Conservation (phyloP, 2,113 vertebrate genomes). For the Cairina moschata region DNA sequence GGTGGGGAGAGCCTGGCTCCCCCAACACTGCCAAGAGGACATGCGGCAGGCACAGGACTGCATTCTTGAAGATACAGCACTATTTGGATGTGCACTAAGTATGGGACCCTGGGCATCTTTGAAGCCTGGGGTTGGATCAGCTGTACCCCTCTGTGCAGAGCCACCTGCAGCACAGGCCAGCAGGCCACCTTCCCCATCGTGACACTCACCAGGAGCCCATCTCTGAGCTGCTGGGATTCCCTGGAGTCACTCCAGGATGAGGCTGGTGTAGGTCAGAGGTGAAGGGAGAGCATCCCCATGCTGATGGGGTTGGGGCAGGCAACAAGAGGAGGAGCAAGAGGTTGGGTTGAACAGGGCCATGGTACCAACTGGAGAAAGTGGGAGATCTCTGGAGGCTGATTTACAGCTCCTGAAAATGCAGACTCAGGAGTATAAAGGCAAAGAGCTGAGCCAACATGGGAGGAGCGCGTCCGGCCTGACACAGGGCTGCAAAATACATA, state of each 20-base stretch:
- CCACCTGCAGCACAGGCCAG: background rate
- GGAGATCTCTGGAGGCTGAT: background rate
- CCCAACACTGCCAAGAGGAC: rapidly evolving
- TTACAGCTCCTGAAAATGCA: background rate
- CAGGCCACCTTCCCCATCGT: background rate
- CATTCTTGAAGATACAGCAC: rapidly evolving
- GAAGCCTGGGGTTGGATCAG: background rate
- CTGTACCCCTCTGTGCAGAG: background rate
- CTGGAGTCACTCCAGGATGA: background rate
- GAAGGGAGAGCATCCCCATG: background rate
- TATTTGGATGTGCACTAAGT: rapidly evolving
- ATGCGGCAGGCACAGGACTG: background rate
- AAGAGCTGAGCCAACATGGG: background rate
- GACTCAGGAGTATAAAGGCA: background rate
- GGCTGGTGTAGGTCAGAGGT: background rate
- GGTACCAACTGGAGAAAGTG: background rate
- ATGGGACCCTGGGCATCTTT: background rate
- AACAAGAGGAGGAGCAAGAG: background rate
- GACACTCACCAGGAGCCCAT: too few species aligned
- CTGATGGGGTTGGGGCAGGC: background rate
- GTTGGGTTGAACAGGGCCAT: background rate
- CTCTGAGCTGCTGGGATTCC: background rate
- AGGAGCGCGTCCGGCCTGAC: background rate
- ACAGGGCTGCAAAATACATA: background rate
- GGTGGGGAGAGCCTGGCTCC: background rate